phyloP scores from a whole-genome alignment of 2,888 invertebrate species.

The Terebella lapidaria region DNA sequence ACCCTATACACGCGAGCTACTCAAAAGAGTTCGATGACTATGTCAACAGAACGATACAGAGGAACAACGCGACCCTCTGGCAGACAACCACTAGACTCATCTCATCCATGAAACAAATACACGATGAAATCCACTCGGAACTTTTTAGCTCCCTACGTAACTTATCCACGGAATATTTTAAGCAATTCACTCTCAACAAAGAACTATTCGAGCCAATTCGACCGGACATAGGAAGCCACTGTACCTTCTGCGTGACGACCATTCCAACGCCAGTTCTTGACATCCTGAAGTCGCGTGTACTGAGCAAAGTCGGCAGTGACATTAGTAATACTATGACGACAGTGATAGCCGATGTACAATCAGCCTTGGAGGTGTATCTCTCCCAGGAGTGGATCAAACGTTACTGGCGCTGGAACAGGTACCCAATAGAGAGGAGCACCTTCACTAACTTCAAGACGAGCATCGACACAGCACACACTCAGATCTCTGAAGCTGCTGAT shows the following conservation, averaged over 20 bases:
- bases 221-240: not conserved
- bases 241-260: not conserved
- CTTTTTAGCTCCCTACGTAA: not conserved
- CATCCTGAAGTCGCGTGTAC: not conserved
- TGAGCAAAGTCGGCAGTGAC: not conserved
- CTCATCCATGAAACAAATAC: not conserved
- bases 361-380: not conserved
- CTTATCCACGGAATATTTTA: not conserved
- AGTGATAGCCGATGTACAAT: not conserved
- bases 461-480: not conserved
- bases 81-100: not conserved
- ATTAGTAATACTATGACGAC: not conserved
- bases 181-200: not conserved
- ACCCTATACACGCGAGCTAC: not conserved
- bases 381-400: not conserved
- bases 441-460: not conserved
- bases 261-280: not conserved
- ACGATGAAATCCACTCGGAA: not conserved
- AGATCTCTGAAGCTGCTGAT: too few species aligned
- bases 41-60: not conserved
- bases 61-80: not conserved
- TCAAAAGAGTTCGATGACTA: not conserved
- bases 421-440: not conserved
- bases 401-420: not conserved
- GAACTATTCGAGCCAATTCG: not conserved